Base-by-base conservation (phyloP, 2,888 invertebrate genomes). In the Epinotia demarniana region DNA sequence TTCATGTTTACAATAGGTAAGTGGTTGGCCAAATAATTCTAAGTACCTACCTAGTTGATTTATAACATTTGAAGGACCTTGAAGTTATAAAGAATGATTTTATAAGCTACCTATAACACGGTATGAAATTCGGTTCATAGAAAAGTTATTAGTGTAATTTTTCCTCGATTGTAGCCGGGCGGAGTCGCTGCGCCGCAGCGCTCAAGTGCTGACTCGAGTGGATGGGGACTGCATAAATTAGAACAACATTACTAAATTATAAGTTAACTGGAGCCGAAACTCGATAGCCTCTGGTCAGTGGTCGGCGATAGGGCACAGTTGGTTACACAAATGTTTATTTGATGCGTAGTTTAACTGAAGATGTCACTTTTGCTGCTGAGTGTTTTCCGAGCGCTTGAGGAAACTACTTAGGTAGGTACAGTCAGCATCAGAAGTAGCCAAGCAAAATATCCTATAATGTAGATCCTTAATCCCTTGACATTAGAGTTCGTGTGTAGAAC, bases 261-360 rank as follows among this genome's bases (percentile, higher is more conserved):
- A 86, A 85, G 91, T 87, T 86, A 86, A 92, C 86, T 92, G 90
- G 83, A 90, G 87, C 87, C 82, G 91, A 92, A 92, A 91, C 88
- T 86, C 81, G 91, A 92, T 92, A 91, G 88, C 89, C 90, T 85
- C 87, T 88, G 92, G 91, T 89, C 90, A 89, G 85, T 87, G 86
- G 85, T 85, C 85, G 85, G 81, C 77, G 80, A 79, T 74, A 71
- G 76, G 53, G 85, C 86, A 86, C 80, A 83, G 77, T 81, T 71
- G 75, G 58, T 55, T 69, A 79, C 83, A 83, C 79, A 75, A 75
- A 53, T 64, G 70, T 27, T 67, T 67, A n/a, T 53, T 12, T 6
- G 53, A 53, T 53, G 53, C 53, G n/a, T 53, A 8, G n/a, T n/a
- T n/a, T 49, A 49, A 16, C 16, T 49, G 0, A 49, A 49, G 16